These are phyloP conservation scores for Drosophila neocordata DNA, from an alignment of 1,140 invertebrate genomes.

Conservation along the genomic window DNA sequence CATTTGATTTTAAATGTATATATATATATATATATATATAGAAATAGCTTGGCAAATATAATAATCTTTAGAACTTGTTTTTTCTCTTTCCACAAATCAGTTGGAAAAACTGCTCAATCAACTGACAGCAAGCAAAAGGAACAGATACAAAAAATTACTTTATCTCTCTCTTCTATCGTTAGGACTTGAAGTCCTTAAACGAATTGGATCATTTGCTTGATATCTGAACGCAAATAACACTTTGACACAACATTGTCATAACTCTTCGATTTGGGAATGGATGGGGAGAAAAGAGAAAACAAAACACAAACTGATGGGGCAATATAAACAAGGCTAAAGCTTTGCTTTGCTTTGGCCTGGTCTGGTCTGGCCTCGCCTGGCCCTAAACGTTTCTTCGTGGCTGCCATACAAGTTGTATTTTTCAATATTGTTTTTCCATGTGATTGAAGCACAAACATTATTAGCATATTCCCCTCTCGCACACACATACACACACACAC, in stretches of 20 bases:
- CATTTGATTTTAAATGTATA: not conserved
- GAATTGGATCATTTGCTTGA: conserved; percentile 54
- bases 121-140: conserved; percentile 33
- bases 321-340: conserved; percentile 48
- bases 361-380: no score
- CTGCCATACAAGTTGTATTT: conserved; percentile 59
- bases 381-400: conserved; percentile 52
- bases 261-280: conserved; percentile 26
- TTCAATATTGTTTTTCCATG: conserved; percentile 76
- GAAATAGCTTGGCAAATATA: not conserved
- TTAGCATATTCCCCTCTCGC: conserved; percentile 52
- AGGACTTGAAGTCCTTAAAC: conserved; percentile 31
- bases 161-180: conserved; percentile 45
- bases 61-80: not conserved
- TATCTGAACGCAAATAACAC: conserved; percentile 59
- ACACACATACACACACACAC: not conserved
- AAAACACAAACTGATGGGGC: conserved; percentile 2
- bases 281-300: not conserved
- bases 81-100: no score
- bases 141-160: conserved; percentile 34
- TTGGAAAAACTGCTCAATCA: conserved; percentile 45
- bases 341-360: conserved; percentile 19
- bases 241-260: conserved; percentile 65
- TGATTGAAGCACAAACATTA: conserved; percentile 73
- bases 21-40: no score